Conservation (phyloP, 2,888 invertebrate species). For the Strigamia crassipes region DNA sequence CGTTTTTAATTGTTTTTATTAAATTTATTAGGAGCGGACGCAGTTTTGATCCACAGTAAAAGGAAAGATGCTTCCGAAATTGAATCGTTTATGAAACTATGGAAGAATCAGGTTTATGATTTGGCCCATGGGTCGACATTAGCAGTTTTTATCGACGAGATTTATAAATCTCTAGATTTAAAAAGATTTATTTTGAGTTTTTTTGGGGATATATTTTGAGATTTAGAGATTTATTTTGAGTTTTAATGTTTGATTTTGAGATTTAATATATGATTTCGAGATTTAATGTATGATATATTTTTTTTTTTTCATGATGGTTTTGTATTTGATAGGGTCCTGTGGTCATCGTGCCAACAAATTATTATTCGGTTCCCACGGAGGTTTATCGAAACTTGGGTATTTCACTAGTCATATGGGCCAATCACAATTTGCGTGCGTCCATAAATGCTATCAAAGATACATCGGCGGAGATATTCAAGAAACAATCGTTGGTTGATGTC, state of each 20-base stretch:
- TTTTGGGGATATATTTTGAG: too few relatives aligned
- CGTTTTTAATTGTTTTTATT: too few relatives aligned
- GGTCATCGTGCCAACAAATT: conserved; percentile 61
- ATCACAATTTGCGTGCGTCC: conserved; percentile 60
- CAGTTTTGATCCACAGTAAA: conserved; percentile 61
- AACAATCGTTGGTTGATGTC: conserved; percentile 57
- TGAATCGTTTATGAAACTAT: conserved; percentile 60
- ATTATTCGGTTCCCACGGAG: conserved; percentile 59
- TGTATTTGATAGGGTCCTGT: conserved; percentile 57
- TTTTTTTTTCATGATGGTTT: background rate
- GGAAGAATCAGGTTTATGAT: conserved; percentile 60
- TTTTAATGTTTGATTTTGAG: too few relatives aligned
- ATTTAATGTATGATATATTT: too few relatives aligned
- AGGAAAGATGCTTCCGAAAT: conserved; percentile 60
- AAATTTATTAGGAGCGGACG: conserved; percentile 54
- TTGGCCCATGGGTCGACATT: too few relatives aligned
- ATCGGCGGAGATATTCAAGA: conserved; percentile 56
- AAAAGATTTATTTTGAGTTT: too few relatives aligned
- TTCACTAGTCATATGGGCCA: conserved; percentile 61
- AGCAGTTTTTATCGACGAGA: too few relatives aligned
- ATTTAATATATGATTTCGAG: too few relatives aligned
- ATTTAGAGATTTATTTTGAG: too few relatives aligned
- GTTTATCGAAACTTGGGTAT: conserved; percentile 59
- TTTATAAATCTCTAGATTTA: too few relatives aligned
- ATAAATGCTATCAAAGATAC: conserved; percentile 60